Conservation (phyloP, 1,140 invertebrate genomes). For the Listronotus oregonensis region DNA sequence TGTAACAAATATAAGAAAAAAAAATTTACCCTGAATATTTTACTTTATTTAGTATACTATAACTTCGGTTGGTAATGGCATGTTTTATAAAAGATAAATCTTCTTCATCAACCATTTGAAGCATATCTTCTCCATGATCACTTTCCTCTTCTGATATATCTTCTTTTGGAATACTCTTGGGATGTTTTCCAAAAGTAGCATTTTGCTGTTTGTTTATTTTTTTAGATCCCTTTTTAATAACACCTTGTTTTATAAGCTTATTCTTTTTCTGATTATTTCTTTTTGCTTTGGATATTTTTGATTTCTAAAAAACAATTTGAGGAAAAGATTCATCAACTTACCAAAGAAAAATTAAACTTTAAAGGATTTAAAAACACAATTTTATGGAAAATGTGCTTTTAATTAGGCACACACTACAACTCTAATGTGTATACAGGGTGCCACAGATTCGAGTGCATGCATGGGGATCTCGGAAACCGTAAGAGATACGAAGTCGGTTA, state of each 20-base stretch:
- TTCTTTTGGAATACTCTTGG: slow-evolving; percentile 13
- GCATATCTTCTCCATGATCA: slow-evolving; percentile 66
- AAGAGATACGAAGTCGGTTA: no score
- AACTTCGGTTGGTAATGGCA: slow-evolving; percentile 59
- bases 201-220: slow-evolving; percentile 42
- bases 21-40: slow-evolving; percentile 50
- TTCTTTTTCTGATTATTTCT: slow-evolving; percentile 67
- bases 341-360: background rate
- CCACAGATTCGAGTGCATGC: no score
- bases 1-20: no score
- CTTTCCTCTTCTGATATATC: slow-evolving; percentile 48
- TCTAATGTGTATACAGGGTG: no score
- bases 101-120: slow-evolving; percentile 67
- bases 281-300: slow-evolving; percentile 66
- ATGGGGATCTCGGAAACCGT: no score
- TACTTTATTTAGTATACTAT: slow-evolving; percentile 58
- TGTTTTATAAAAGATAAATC: slow-evolving; percentile 67
- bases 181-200: slow-evolving; percentile 2
- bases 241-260: slow-evolving; percentile 66
- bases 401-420: no score
- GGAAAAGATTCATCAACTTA: background rate
- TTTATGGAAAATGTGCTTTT: no score
- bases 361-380: background rate
- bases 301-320: slow-evolving; percentile 50
- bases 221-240: slow-evolving; percentile 59